Evolutionary conservation across 2,113 vertebrate species (phyloP).

Genomic region (Acrocephalus kingi): DNA sequence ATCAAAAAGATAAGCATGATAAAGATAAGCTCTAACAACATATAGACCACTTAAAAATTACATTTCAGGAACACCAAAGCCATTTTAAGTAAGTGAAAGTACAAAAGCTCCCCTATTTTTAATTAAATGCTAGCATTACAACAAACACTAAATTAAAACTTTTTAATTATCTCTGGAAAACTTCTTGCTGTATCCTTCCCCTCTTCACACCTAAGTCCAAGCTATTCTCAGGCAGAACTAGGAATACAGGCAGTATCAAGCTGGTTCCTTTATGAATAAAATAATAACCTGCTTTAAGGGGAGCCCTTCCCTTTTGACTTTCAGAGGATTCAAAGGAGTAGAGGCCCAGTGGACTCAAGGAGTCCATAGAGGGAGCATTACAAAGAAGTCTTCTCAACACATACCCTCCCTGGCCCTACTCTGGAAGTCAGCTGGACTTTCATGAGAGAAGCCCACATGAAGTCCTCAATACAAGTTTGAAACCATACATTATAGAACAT

Average conservation of each 20-base stretch:
- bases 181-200: not conserved
- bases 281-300: not conserved
- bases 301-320: not conserved
- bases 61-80: not conserved
- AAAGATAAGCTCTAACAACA: not conserved
- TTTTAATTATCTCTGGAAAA: not conserved
- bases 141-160: not conserved
- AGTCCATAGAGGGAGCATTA: not conserved
- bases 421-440: not conserved
- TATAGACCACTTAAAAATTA: not conserved
- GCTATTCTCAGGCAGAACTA: not conserved
- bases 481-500: not conserved
- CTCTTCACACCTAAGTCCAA: not conserved
- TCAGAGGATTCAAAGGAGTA: not conserved
- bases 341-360: not conserved
- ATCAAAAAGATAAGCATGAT: not conserved
- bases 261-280: not conserved
- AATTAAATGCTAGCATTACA: not conserved
- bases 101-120: not conserved
- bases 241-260: not conserved
- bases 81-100: not conserved
- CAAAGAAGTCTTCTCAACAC: not conserved
- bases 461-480: not conserved
- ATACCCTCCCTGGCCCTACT: not conserved
- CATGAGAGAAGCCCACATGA: not conserved